Evolutionary conservation across 2,888 invertebrate species (phyloP), one percentile per base, ranked within the genome.

Genomic region (Eubasilissa splendida): DNA sequence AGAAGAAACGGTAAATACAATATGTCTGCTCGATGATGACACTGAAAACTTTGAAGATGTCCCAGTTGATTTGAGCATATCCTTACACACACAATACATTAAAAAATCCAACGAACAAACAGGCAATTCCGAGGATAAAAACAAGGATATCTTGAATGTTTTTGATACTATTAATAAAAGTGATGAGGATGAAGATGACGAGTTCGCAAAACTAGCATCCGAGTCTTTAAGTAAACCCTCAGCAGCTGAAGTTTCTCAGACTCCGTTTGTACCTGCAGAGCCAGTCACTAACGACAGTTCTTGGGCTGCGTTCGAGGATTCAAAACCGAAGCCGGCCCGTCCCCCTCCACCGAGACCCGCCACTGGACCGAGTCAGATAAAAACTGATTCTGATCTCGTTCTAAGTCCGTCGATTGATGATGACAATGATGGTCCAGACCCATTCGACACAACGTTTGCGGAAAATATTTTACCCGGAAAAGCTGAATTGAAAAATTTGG

Each of bases 371-470:
- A 65, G 65, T 71, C 59, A 56, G 50, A 56, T 7, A 22, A 66
- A 80, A 53, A 31, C 66, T 63, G 77, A 78, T 58, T 65, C 56
- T 3, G 14, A 56, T 11, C 50, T 14, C n/a, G 10, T 52, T 59
- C 53, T 58, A 11, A 86, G 86, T 80, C 84, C 87, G 0, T 87
- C 87, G 31, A 77, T 83, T 10, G 80, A 77, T 75, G 92, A 92
- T 86, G 86, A 89, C 84, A 92, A 91, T 83, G 91, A 92, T 85
- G 93, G 92, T 85, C 89, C 89, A 75, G 96, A 96, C 91, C 96
- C 96, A 0, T 96, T 96, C 85, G 96, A 96, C 86, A 96, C 96
- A 33, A 93, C 95, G 74, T 96, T 96, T 87, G 96, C 95, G 0
- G 95, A 95, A 79, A 94, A 94, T 85, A 92, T 96, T 70, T 89